Conservation (phyloP, 2,113 vertebrate genomes). For the Numida meleagris region DNA sequence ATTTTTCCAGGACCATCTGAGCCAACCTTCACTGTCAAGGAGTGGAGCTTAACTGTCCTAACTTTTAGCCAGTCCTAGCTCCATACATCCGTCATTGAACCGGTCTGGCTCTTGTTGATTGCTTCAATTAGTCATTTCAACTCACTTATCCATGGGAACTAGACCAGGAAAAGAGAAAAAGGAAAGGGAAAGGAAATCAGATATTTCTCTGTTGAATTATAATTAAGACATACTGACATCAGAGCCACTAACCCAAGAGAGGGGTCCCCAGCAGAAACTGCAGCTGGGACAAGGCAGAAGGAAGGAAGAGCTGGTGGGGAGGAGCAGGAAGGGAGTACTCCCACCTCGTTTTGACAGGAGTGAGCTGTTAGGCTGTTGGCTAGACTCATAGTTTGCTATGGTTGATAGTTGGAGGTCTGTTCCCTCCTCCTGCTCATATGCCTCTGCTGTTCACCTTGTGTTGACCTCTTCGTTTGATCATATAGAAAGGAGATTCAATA, state of each 20-base stretch:
- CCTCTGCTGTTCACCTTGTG: not conserved
- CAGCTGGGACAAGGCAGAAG: too few relatives aligned
- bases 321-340: not conserved
- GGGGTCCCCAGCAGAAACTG: not conserved
- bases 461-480: not conserved
- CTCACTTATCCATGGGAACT: not conserved
- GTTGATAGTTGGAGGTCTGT: not conserved
- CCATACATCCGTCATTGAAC: not conserved
- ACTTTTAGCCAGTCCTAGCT: not conserved
- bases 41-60: not conserved
- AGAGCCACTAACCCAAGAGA: not conserved
- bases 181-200: not conserved
- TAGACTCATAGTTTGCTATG: not conserved
- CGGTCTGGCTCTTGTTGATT: not conserved
- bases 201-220: not conserved
- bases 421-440: not conserved
- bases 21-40: not conserved
- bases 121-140: not conserved
- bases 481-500: not conserved
- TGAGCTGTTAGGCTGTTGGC: accelerated
- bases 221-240: not conserved
- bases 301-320: not conserved
- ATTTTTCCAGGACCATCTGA: not conserved
- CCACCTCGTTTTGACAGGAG: not conserved
- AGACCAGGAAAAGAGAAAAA: not conserved